Conservation (phyloP, 2,888 invertebrate species). For the Abrostola triplasia region DNA sequence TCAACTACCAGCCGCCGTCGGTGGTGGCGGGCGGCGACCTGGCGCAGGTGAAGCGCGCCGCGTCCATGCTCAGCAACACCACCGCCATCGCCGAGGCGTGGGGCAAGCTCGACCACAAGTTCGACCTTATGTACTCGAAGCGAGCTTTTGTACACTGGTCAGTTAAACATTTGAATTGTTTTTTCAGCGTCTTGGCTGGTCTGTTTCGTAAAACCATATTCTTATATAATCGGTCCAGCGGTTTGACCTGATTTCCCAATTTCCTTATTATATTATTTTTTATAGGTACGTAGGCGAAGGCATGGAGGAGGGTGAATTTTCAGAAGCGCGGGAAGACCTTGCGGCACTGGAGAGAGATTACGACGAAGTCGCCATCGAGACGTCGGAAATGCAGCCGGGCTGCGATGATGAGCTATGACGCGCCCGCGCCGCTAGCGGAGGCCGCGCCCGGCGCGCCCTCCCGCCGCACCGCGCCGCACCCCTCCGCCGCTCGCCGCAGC, state of each 20-base stretch:
- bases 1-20: constrained; percentile 95
- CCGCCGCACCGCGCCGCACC: constrained; percentile 38
- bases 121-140: constrained; percentile 98
- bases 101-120: constrained; percentile 96
- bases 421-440: constrained; percentile 1
- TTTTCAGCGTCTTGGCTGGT: too few species aligned
- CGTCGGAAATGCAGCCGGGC: constrained; percentile 78
- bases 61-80: constrained; percentile 97
- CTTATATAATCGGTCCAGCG: too few species aligned
- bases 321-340: constrained; percentile 94
- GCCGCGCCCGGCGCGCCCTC: constrained; percentile 24
- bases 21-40: constrained; percentile 93
- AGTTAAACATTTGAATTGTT: constrained; percentile 61
- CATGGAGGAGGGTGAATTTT: constrained; percentile 95
- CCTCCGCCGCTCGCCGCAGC: constrained; percentile 47
- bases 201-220: too few species aligned
- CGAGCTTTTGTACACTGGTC: constrained; percentile 98
- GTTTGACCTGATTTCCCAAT: too few species aligned
- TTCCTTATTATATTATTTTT: constrained; percentile 11
- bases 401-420: constrained; percentile 80
- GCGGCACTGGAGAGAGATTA: constrained; percentile 92
- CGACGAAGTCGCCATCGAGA: constrained; percentile 92
- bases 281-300: constrained; percentile 93
- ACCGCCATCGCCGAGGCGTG: constrained; percentile 97
- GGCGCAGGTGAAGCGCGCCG: constrained; percentile 94